Conservation (phyloP, 2,888 invertebrate species). For the Augochlorella aurata region DNA sequence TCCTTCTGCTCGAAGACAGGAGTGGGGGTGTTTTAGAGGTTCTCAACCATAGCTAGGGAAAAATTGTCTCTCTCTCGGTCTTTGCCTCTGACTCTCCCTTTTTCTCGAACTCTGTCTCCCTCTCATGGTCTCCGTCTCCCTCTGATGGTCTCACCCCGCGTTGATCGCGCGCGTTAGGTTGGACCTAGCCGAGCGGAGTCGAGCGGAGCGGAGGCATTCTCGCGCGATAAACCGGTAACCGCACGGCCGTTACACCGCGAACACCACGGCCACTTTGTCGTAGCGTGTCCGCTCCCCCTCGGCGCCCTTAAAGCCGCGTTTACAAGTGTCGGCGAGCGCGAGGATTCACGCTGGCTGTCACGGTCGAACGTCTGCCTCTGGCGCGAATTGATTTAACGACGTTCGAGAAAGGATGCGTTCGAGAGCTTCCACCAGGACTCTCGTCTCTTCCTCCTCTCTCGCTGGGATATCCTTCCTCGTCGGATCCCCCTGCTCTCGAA, state of each 20-base stretch:
- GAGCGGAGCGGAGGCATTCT: slow-evolving; percentile 50
- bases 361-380: slow-evolving; percentile 49
- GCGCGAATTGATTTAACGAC: slow-evolving; percentile 61
- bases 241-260: slow-evolving; percentile 64
- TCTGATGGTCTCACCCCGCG: too few relatives aligned
- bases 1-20: too few relatives aligned
- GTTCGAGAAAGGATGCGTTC: slow-evolving; percentile 19
- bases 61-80: too few relatives aligned
- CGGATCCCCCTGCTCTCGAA: not conserved
- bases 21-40: too few relatives aligned
- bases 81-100: too few relatives aligned
- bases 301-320: slow-evolving; percentile 63
- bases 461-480: not conserved
- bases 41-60: too few relatives aligned
- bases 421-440: slow-evolving; percentile 2
- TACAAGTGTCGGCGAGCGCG: slow-evolving; percentile 65
- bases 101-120: too few relatives aligned
- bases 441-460: not conserved
- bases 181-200: slow-evolving; percentile 36
- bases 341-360: slow-evolving; percentile 65
- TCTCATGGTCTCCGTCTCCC: too few relatives aligned
- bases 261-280: slow-evolving; percentile 70
- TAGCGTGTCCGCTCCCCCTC: slow-evolving; percentile 58
- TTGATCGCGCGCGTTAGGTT: too few relatives aligned
- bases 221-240: slow-evolving; percentile 69